Base-by-base conservation (phyloP, 2,797 vertebrate genomes). In the Gila robusta region DNA sequence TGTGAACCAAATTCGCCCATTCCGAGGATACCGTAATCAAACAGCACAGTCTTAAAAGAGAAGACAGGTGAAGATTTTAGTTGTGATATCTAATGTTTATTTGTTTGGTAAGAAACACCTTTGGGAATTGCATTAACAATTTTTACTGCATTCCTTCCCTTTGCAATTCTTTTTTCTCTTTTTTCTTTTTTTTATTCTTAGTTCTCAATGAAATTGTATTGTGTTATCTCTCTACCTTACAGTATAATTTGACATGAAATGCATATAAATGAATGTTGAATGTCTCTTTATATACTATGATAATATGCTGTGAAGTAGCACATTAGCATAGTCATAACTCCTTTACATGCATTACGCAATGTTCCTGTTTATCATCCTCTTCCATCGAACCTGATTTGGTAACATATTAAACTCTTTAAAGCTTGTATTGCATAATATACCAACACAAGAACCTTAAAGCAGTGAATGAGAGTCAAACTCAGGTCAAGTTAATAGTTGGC, bases 371-470 rank as follows among this genome's bases (percentile, higher is more conserved):
- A 64, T 54, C 37, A 41, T 28, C 17, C 52, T 44, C 72, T 78
- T 78, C 28, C 52, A 32, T 56, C 8, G 6, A 64, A 59, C 17
- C 49, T 21, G 28, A 23, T 44, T 70, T 79, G n/a, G 39, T 72
- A 64, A 56, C 41, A 21, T 35, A 71, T 21, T 71, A 67, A 67
- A 82, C 73, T 76, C 81, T 49, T 21, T 23, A 35, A 69, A 56
- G 39, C 73, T 72, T 82, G 56, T 37, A 52, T 82, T 82, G 56
- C 32, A 19, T 83, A 87, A 72, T 28, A 56, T 52, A 69, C 59
- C 37, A 86, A 44, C 66, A 59, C 44, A 80, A 81, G 35, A 39
- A 73, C 32, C 2, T 81, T 12, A 12, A 49, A 56, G 78, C 5
- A 66, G 19, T 49, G 54, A 64, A 37, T 66, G n/a, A 41, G n/a